Percentiles rank a stretch among this genome's conserved stretches.
These are phyloP conservation scores for Leuciscus waleckii DNA, from an alignment of 2,797 vertebrate genomes.

Conservation along the genomic window DNA sequence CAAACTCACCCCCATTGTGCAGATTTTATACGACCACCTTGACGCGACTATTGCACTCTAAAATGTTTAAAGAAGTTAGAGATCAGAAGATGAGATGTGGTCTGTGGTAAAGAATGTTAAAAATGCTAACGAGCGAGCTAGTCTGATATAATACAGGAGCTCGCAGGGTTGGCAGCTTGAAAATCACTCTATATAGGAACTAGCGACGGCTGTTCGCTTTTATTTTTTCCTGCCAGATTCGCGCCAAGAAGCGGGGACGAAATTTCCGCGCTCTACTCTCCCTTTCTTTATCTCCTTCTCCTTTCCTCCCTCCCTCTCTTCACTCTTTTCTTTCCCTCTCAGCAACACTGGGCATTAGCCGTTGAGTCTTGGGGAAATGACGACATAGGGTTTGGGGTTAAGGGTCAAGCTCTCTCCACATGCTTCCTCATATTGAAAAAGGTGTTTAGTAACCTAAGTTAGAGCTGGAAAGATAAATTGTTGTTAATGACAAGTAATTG, in stretches of 20 bases:
- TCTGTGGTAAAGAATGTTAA: constrained; percentile 46
- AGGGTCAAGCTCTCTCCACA: constrained; percentile 56
- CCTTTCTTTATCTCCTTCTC: constrained; percentile 57
- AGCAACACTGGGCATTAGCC: constrained; percentile 60
- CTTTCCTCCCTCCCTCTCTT: constrained; percentile 56
- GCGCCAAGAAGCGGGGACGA: constrained; percentile 72
- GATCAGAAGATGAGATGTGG: constrained; percentile 27
- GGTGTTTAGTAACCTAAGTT: background rate
- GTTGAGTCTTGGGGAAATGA: constrained; percentile 68
- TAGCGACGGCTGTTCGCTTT: constrained; percentile 5
- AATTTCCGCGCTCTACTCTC: constrained; percentile 59
- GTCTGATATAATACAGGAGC: constrained; percentile 22
- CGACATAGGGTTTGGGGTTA: constrained; percentile 58
- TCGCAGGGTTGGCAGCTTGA: constrained; percentile 11
- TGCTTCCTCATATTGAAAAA: constrained; percentile 38
- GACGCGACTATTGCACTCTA: constrained; percentile 55
- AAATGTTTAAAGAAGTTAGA: constrained; percentile 28
- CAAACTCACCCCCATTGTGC: constrained; percentile 82
- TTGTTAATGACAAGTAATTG: background rate
- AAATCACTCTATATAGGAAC: background rate
- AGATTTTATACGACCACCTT: constrained; percentile 62
- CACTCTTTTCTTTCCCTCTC: constrained; percentile 55
- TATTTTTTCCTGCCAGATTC: constrained; percentile 65
- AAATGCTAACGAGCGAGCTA: constrained; percentile 53
- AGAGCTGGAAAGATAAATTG: background rate